phyloP scores from a whole-genome alignment of 2,888 invertebrate species.

The Achlya flavicornis region DNA sequence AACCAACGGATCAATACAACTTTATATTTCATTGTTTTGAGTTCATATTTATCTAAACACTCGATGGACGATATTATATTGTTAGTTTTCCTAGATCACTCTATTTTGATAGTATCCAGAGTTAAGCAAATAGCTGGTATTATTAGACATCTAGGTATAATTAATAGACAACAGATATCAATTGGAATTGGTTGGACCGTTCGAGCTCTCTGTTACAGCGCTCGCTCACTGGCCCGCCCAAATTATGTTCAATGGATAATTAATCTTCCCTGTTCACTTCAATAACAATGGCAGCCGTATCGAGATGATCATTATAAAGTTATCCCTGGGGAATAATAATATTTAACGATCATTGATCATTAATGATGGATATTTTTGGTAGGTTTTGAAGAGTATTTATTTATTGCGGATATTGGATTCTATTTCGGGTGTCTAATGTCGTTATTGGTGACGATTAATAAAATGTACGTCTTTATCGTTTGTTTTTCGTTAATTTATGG shows the following conservation, averaged over 20 bases:
- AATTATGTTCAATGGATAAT: conserved; percentile 83
- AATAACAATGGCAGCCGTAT: conserved; percentile 72
- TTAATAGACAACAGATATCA: conserved; percentile 56
- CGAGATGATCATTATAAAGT: conserved; percentile 66
- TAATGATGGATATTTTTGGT: conserved; percentile 7
- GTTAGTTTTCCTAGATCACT: background rate
- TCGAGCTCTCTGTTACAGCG: conserved; percentile 61
- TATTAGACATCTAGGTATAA: conserved; percentile 24
- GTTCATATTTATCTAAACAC: background rate
- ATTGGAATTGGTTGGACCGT: conserved; percentile 50
- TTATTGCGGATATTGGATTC: background rate
- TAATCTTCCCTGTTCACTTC: conserved; percentile 74
- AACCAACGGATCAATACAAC: too few relatives aligned
- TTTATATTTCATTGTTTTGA: background rate
- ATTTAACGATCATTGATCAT: conserved; percentile 19
- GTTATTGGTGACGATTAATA: background rate
- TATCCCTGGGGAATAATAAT: conserved; percentile 35
- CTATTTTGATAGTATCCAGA: background rate
- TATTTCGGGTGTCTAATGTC: background rate
- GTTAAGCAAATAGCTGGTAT: background rate
- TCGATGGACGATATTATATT: background rate
- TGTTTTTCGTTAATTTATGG: background rate
- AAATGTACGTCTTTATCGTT: background rate
- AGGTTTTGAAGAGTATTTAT: background rate
- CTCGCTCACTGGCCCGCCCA: conserved; percentile 69